Evolutionary conservation across 2,888 invertebrate genomes (phyloP), one percentile per base, ranked within the genome.

Genomic region (Lacanobia oleracea): DNA sequence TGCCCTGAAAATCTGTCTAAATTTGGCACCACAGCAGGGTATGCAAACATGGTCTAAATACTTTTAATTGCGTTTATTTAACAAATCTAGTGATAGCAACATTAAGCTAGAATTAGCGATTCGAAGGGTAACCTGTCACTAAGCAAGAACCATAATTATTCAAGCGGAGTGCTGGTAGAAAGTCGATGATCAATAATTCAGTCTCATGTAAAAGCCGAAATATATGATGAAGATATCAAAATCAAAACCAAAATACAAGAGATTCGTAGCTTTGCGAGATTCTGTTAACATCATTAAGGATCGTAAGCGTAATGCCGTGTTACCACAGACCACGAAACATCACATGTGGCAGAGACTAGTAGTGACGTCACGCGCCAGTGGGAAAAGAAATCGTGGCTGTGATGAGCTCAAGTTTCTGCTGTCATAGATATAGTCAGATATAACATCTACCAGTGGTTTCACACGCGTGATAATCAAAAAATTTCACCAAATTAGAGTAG

Each of bases 221-320:
- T 21, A 62, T 23, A 54, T 18, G 48, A n/a, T 48, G 40, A 72
- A 56, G 51, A 74, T 40, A 27, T 66, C 37, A 73, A 33, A 53
- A 67, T 51, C 37, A 59, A 66, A 60, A 12, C 50, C n/a, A 40
- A 68, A 70, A 63, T 77, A 33, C 63, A 40, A 45, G 48, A 72
- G 48, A 72, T 59, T 63, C 64, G 51, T 40, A 75, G 64, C 50
- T 23, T 43, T 51, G 59, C 48, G 56, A 59, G 76, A 76, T 66
- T 37, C 50, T 71, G 65, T 27, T 71, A 71, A 78, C 64, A 56
- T 74, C 67, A 73, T 73, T 78, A 78, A 23, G 27, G 50, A 33
- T 63, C 50, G 67, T 77, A n/a, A 65, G 56, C n/a, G 57, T 63
- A 72, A 53, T 71, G 45, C 23, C 40, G 37, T 63, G 48, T 21